These are phyloP conservation scores for Colistium nudipinnis DNA, from an alignment of 2,113 vertebrate species.

Conservation along the genomic window DNA sequence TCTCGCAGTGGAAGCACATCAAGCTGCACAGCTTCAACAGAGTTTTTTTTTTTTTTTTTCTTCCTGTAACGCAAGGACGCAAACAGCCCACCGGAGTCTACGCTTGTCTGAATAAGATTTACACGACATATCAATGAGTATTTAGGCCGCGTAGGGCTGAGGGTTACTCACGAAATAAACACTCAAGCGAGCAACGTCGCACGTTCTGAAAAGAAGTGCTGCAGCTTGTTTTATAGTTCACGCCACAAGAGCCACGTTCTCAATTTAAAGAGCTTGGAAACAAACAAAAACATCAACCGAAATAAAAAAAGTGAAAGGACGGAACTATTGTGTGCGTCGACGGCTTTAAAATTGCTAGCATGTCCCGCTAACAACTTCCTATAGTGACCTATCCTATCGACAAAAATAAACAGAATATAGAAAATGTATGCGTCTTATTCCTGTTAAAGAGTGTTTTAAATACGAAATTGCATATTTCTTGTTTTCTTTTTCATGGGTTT, in stretches of 20 bases:
- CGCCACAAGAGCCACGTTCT: not conserved
- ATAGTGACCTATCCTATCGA: not conserved
- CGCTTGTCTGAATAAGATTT: not conserved
- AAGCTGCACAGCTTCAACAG: conserved; percentile 35
- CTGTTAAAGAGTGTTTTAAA: too few species aligned
- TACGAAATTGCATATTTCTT: too few species aligned
- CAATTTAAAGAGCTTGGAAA: not conserved
- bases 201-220: not conserved
- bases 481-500: too few species aligned
- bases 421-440: too few species aligned
- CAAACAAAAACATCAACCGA: too few species aligned
- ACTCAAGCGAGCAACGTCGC: not conserved
- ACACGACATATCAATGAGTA: not conserved
- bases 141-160: not conserved
- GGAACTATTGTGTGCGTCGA: too few species aligned
- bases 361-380: not conserved
- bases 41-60: conserved; percentile 33
- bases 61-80: not conserved
- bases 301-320: too few species aligned
- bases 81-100: conserved; percentile 8
- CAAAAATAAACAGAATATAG: too few species aligned
- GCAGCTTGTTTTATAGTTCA: not conserved
- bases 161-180: not conserved
- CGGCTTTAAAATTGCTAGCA: too few species aligned
- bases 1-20: conserved; percentile 48